Conservation (phyloP, 2,113 vertebrate genomes). For the Callipepla squamata region DNA sequence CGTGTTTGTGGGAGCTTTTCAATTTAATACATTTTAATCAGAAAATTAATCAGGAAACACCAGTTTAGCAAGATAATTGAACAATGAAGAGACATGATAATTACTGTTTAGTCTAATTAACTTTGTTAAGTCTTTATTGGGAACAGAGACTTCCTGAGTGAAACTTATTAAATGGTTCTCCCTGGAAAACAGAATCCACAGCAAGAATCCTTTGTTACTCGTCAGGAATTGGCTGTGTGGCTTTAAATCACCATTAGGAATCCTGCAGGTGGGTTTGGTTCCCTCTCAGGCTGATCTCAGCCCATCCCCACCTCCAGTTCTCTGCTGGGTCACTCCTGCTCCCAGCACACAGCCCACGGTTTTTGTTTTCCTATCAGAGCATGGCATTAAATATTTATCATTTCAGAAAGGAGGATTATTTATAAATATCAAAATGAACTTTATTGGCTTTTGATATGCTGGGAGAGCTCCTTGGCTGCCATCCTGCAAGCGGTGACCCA, state of each 20-base stretch:
- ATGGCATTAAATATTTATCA: slow-evolving; percentile 61
- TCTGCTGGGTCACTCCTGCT: background rate
- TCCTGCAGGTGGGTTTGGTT: background rate
- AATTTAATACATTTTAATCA: slow-evolving; percentile 82
- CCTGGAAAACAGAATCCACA: slow-evolving; percentile 71
- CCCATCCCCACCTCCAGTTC: background rate
- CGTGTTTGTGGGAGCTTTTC: slow-evolving; percentile 65
- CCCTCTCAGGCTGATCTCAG: background rate
- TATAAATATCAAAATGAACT: slow-evolving; percentile 71
- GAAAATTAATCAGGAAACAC: slow-evolving; percentile 86
- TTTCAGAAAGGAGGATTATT: slow-evolving; percentile 38
- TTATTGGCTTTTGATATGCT: slow-evolving; percentile 58
- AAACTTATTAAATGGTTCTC: slow-evolving; percentile 77
- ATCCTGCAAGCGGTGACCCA: background rate
- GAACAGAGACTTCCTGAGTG: slow-evolving; percentile 81
- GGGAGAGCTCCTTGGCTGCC: slow-evolving; percentile 27
- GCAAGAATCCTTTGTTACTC: slow-evolving; percentile 38
- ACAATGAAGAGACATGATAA: slow-evolving; percentile 83
- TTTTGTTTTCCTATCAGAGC: slow-evolving; percentile 18
- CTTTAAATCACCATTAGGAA: background rate
- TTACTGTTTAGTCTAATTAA: slow-evolving; percentile 86
- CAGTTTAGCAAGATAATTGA: slow-evolving; percentile 83
- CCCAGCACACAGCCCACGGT: background rate
- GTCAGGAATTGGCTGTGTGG: background rate
- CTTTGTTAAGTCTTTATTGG: slow-evolving; percentile 84